A percentile compares a stretch with the other conserved stretches of the same genome.
These are phyloP conservation scores for Rhyacophila brunnea DNA, from an alignment of 1,140 invertebrate genomes.

Conservation along the genomic window DNA sequence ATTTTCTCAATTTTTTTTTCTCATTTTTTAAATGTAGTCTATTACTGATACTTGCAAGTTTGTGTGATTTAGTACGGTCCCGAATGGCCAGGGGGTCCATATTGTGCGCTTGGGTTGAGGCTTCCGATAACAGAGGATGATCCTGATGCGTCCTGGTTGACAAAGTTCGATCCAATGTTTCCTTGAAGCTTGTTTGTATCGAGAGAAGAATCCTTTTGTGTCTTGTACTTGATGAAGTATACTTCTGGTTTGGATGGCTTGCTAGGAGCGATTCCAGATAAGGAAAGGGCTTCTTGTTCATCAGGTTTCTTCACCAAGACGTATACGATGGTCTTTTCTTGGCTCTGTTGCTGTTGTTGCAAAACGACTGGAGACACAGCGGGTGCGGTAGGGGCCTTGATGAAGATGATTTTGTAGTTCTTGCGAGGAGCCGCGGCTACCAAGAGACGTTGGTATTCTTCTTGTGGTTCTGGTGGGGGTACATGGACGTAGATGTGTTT, in stretches of 20 bases:
- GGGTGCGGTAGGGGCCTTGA: conserved; percentile 79
- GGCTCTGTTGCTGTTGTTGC: conserved; percentile 71
- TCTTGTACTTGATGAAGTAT: conserved; percentile 86
- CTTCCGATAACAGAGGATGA: neutral
- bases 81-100: conserved; percentile 51
- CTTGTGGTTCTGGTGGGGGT: conserved; percentile 60
- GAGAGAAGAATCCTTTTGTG: conserved; percentile 60
- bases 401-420: conserved; percentile 88
- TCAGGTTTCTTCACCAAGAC: conserved; percentile 84
- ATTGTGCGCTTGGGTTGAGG: conserved; percentile 23
- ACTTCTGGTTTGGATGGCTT: conserved; percentile 83
- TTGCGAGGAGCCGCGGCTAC: conserved; percentile 68
- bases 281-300: conserved; percentile 72
- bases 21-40: too few relatives aligned
- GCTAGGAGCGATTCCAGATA: conserved; percentile 72
- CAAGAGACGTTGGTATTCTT: conserved; percentile 58
- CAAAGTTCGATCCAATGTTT: neutral
- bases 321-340: conserved; percentile 88
- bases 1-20: too few relatives aligned
- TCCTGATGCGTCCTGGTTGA: too few relatives aligned
- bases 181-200: conserved; percentile 44
- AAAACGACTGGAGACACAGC: conserved; percentile 73
- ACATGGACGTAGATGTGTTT: conserved; percentile 57
- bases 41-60: too few relatives aligned
- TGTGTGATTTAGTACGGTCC: conserved; percentile 47